Evolutionary conservation across 2,113 vertebrate genomes (phyloP).

Genomic region (Trematocara nigrifrons): DNA sequence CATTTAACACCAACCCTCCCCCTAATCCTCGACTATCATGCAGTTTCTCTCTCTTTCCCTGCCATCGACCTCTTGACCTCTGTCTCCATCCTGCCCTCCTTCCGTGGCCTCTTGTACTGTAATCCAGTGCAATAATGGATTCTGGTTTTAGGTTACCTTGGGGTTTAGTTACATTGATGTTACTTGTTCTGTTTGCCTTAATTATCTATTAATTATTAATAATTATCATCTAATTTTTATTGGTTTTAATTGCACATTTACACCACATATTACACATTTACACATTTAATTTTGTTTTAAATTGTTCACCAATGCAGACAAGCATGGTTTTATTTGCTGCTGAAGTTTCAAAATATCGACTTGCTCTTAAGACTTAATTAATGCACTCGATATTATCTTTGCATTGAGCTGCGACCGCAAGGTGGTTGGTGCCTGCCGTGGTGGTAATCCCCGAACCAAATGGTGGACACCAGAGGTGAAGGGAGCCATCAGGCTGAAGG

Average conservation of each 20-base stretch:
- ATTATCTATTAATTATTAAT: background rate
- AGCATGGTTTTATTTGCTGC: background rate
- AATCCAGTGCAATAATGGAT: background rate
- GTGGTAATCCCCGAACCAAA: no score
- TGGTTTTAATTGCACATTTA: background rate
- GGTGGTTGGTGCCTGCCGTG: no score
- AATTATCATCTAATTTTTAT: background rate
- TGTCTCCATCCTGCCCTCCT: background rate
- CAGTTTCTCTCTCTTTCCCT: background rate
- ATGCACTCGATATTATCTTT: background rate
- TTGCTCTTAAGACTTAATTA: background rate
- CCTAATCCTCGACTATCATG: background rate
- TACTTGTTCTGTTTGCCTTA: background rate
- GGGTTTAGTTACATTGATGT: background rate
- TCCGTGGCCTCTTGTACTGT: background rate
- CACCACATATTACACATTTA: background rate
- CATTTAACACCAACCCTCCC: constrained; percentile 6
- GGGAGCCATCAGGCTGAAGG: no score
- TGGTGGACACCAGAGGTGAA: no score
- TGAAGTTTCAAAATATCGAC: background rate
- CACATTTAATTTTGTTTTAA: background rate
- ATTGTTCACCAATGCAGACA: background rate
- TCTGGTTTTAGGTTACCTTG: background rate
- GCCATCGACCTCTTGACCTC: constrained; percentile 4
- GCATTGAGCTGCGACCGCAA: no score